A percentile compares a stretch with the other conserved stretches of the same genome.
These are phyloP conservation scores for Theretra japonica DNA, from an alignment of 2,888 invertebrate species.

Conservation along the genomic window DNA sequence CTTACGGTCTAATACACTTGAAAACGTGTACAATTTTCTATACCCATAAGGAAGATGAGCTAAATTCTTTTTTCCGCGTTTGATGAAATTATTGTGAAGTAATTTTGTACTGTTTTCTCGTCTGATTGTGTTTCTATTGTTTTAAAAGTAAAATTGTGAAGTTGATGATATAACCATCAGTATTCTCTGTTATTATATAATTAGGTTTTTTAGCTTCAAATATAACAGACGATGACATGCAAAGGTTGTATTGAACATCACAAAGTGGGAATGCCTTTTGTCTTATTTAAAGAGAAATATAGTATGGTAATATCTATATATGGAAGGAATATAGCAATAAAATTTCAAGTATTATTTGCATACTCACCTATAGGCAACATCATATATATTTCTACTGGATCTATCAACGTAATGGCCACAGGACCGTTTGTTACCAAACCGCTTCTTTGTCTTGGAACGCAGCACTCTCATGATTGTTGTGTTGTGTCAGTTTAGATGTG, in stretches of 20 bases:
- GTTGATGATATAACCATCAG: not conserved
- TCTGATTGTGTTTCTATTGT: not conserved
- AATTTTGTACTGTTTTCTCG: not conserved
- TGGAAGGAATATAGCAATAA: not conserved
- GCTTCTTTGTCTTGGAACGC: slow-evolving; percentile 47
- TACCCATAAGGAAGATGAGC: not conserved
- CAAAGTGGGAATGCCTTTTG: no score
- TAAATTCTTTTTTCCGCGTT: not conserved
- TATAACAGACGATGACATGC: no score
- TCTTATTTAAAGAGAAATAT: no score
- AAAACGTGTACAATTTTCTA: no score
- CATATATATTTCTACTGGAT: not conserved
- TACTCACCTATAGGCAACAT: not conserved
- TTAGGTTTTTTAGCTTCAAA: no score
- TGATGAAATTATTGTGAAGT: not conserved
- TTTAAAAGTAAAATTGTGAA: not conserved
- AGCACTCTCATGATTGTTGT: slow-evolving; percentile 62
- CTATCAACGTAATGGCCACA: slow-evolving; percentile 39
- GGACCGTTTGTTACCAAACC: slow-evolving; percentile 50
- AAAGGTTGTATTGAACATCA: no score
- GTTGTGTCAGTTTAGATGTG: slow-evolving; percentile 58
- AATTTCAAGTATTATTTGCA: not conserved
- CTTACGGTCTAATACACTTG: no score
- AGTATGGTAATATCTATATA: not conserved
- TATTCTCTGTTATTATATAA: not conserved